Conservation (phyloP, 2,113 vertebrate species). For the Rhombomys opimus region DNA sequence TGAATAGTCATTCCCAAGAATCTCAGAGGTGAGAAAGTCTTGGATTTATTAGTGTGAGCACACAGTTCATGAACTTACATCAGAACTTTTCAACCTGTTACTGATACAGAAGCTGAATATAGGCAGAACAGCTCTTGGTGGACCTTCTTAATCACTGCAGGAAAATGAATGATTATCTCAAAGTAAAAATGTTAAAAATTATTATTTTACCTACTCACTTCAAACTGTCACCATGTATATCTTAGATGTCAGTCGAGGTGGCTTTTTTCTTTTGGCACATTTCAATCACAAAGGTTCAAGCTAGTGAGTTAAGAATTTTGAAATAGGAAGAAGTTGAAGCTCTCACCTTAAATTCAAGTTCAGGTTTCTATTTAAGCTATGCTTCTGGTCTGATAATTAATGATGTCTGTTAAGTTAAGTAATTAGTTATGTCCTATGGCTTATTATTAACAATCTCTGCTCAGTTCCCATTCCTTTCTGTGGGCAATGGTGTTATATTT, state of each 20-base stretch:
- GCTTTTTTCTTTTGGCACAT: not conserved
- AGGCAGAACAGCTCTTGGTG: not conserved
- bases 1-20: not conserved
- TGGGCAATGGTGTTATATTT: constrained; percentile 74
- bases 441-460: constrained; percentile 78
- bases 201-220: not conserved
- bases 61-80: not conserved
- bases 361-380: constrained; percentile 42
- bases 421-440: constrained; percentile 80
- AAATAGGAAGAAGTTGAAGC: constrained; percentile 20
- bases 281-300: not conserved
- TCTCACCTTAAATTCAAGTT: constrained; percentile 58
- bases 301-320: constrained; percentile 9
- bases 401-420: constrained; percentile 50
- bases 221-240: not conserved
- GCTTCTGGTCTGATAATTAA: constrained; percentile 72
- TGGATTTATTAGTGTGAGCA: not conserved
- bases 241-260: not conserved
- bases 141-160: not conserved
- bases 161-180: not conserved
- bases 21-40: not conserved
- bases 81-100: not conserved
- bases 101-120: not conserved
- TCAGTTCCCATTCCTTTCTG: constrained; percentile 72
- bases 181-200: not conserved